Base-by-base conservation (phyloP, 2,797 vertebrate species). In the Cossypha polioptera region DNA sequence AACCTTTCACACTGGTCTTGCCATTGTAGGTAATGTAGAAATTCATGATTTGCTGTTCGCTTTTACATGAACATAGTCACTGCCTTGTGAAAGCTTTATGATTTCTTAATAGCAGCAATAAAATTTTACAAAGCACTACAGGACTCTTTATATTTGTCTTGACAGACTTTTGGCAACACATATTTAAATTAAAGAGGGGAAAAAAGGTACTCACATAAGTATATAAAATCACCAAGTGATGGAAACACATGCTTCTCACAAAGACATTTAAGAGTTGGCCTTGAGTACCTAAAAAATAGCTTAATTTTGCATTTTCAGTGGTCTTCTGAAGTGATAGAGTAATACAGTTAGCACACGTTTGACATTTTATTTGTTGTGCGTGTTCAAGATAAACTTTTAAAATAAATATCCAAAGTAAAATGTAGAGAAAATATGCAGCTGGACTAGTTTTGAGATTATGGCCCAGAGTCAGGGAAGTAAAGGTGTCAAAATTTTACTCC, bases 31-130 rank as follows among this genome's bases (percentile, higher is more conserved):
- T 78, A 79, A 73, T 3, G 1, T 47, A 92, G 36, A 94, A 96
- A 96, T 93, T 16, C 76, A 90, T 81, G 26, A 21, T 77, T 93
- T 95, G 67, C 14, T 89, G 17, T 63, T 75, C 5, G 5, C 7
- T 78, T 68, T 69, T 66, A 72, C 7, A 63, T 63, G 42, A 94
- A 80, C 73, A 72, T 14, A 88, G 58, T 68, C 62, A 92, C 17
- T 7, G 58, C 8, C 16, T 25, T 50, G 38, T 76, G 54, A 96
- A 81, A 95, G 25, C 31, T 94, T 96, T 91, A 92, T 71, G 75
- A 9, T 76, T 67, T 92, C 42, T 95, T 97, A 96, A 96, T 87
- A 94, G 35, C 62, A 93, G 50, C 50, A 89, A 79, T 79, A 65
- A 80, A 63, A 79, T 90, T 90, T 87, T 94, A 90, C 57, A 92